A percentile compares a stretch with the other conserved stretches of the same genome.
Conservation (phyloP, 2,113 vertebrate genomes). For the Circaetus cinerascens region DNA sequence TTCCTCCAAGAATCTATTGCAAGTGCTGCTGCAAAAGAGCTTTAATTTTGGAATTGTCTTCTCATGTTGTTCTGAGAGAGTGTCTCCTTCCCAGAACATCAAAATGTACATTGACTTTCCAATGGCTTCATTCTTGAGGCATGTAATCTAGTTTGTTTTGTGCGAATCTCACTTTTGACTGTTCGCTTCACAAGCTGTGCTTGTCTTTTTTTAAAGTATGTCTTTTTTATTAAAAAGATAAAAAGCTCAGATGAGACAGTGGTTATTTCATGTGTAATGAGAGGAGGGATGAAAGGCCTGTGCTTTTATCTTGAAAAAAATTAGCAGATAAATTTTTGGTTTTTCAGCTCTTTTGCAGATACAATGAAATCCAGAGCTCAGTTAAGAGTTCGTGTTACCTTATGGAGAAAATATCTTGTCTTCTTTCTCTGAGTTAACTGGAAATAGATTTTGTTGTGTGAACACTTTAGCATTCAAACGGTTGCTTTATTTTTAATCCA, state of each 20-base stretch:
- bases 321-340: not conserved
- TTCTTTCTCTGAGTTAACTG: not conserved
- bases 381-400: not conserved
- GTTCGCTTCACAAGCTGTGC: not conserved
- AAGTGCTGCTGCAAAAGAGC: not conserved
- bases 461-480: not conserved
- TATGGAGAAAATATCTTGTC: not conserved
- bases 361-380: not conserved
- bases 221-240: conserved; percentile 30
- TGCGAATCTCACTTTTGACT: not conserved
- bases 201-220: not conserved
- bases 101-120: not conserved
- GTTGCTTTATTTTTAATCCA: not conserved
- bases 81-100: not conserved
- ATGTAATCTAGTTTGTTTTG: accelerated
- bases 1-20: not conserved
- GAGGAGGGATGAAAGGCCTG: not conserved
- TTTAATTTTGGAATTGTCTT: not conserved
- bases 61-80: not conserved
- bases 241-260: not conserved
- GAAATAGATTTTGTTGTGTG: not conserved
- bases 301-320: conserved; percentile 16
- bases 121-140: not conserved
- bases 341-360: not conserved
- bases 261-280: conserved; percentile 24